A percentile compares a stretch with the other conserved stretches of the same genome.
Conservation (phyloP, 92 coral and sea anemone species). For the Porites rus region DNA sequence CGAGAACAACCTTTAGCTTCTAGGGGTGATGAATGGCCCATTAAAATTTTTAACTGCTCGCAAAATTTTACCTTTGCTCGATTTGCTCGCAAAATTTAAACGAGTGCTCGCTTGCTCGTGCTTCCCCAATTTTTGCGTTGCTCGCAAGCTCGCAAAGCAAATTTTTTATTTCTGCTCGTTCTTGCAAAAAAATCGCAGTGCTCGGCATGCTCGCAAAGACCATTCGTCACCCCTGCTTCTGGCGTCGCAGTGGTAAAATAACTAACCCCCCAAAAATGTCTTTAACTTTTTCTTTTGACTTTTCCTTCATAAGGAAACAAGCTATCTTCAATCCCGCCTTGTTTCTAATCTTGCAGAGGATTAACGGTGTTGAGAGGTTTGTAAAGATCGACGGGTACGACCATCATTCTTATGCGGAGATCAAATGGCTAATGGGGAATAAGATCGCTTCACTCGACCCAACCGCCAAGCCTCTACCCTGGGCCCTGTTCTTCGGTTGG, state of each 20-base stretch:
- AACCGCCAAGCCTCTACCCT: constrained; percentile 26
- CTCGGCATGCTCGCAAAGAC: too few relatives aligned
- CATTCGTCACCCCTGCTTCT: too few relatives aligned
- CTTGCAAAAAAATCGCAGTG: too few relatives aligned
- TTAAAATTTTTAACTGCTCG: too few relatives aligned
- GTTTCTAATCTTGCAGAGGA: not conserved
- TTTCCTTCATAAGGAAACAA: not conserved
- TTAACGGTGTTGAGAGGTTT: not conserved
- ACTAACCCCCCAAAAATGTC: not conserved
- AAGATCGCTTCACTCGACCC: constrained; percentile 25
- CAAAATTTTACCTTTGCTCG: too few relatives aligned
- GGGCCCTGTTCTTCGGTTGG: constrained; percentile 78
- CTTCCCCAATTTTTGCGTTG: too few relatives aligned
- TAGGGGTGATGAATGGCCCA: too few relatives aligned
- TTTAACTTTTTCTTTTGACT: not conserved
- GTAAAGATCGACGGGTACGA: constrained; percentile 41
- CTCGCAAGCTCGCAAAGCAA: too few relatives aligned
- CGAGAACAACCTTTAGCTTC: too few relatives aligned
- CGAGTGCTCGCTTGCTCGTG: too few relatives aligned
- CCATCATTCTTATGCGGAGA: constrained; percentile 36
- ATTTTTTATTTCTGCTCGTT: too few relatives aligned
- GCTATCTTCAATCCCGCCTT: not conserved
- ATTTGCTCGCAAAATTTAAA: too few relatives aligned
- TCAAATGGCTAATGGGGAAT: constrained; percentile 41
- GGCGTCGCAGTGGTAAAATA: not conserved